Percentiles rank a stretch among this genome's conserved stretches.
Evolutionary conservation across 2,888 invertebrate genomes (phyloP).

Genomic region (Eledone cirrhosa): DNA sequence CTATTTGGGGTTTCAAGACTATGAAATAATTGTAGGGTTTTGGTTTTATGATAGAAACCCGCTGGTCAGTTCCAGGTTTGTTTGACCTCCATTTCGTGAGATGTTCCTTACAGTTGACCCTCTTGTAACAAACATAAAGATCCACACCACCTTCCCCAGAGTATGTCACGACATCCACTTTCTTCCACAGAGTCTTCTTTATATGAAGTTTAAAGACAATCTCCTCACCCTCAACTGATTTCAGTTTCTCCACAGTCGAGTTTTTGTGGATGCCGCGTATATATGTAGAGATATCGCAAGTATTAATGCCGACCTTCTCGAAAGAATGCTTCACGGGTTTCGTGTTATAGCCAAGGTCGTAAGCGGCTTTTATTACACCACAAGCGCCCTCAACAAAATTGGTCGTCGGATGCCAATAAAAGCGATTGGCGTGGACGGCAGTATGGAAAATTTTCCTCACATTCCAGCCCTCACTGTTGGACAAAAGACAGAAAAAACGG

Average conservation of each 20-base stretch:
- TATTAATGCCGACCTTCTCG: conserved; percentile 34
- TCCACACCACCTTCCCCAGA: not conserved
- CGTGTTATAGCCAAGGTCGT: conserved; percentile 43
- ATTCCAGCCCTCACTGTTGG: conserved; percentile 32
- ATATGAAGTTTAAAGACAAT: not conserved
- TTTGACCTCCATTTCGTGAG: no score
- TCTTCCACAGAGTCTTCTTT: not conserved
- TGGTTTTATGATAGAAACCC: not conserved
- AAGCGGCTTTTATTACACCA: conserved; percentile 44
- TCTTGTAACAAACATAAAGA: not conserved
- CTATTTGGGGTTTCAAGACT: not conserved
- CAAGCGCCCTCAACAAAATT: conserved; percentile 46
- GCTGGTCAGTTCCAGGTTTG: not conserved
- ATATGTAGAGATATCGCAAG: no score
- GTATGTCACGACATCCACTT: not conserved
- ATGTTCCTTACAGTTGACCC: no score
- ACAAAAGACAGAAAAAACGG: conserved; percentile 38
- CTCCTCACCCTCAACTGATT: not conserved
- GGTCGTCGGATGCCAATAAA: conserved; percentile 43
- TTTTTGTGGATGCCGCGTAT: conserved; percentile 17
- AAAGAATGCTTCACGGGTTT: conserved; percentile 38
- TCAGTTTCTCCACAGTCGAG: not conserved
- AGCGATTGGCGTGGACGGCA: conserved; percentile 42
- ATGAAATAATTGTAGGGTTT: not conserved
- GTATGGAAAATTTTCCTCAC: conserved; percentile 41